phyloP scores from a whole-genome alignment of 2,888 invertebrate genomes.

The Pycnomerus fuliginosus region DNA sequence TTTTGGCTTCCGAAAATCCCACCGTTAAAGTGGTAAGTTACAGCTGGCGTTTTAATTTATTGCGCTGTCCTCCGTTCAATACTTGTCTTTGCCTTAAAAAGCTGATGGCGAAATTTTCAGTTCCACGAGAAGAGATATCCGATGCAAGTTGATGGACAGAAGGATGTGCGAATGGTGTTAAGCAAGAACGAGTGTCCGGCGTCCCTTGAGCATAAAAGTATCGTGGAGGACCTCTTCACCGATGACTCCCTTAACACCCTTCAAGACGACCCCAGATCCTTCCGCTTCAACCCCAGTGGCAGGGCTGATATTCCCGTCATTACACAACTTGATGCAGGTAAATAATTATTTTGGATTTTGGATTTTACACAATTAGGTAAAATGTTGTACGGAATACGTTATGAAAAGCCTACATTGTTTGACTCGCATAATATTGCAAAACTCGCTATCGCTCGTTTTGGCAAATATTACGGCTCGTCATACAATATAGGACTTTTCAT shows the following conservation, averaged over 20 bases:
- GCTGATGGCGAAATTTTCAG: conserved; percentile 46
- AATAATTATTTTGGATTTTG: conserved; percentile 16
- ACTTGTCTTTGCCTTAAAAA: conserved; percentile 5
- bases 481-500: too few species aligned
- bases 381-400: conserved; percentile 6
- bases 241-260: conserved; percentile 43
- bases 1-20: conserved; percentile 56
- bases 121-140: conserved; percentile 62
- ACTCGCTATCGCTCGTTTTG: too few species aligned
- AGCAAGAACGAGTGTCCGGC: conserved; percentile 55
- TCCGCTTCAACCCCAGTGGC: conserved; percentile 34
- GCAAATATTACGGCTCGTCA: too few species aligned
- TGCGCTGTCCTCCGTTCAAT: too few species aligned
- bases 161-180: conserved; percentile 55
- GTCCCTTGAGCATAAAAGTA: conserved; percentile 15
- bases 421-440: too few species aligned
- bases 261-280: conserved; percentile 45
- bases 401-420: too few species aligned
- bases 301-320: conserved; percentile 68
- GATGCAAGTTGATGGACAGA: conserved; percentile 57
- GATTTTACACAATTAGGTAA: conserved; percentile 1
- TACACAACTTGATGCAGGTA: conserved; percentile 60
- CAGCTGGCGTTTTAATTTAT: too few species aligned
- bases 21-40: conserved; percentile 60
- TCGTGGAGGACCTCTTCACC: conserved; percentile 36